phyloP scores from a whole-genome alignment of 1,140 invertebrate species.

The Aphaenogaster ashmeadi region DNA sequence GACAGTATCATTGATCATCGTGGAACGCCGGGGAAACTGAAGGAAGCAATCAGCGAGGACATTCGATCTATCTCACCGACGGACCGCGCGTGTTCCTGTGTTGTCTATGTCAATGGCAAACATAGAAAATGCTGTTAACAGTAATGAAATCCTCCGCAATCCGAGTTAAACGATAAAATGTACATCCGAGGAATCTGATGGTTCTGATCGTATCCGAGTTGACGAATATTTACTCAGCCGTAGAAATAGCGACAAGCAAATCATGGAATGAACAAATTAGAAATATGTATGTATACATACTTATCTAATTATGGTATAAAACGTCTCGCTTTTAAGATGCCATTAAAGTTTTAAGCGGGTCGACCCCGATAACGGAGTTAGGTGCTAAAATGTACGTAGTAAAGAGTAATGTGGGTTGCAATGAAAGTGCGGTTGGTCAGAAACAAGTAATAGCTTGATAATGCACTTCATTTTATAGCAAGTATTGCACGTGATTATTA shows the following conservation, averaged over 20 bases:
- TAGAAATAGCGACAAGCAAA: background rate
- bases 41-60: constrained; percentile 73
- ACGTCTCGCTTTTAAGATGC: constrained; percentile 32
- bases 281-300: constrained; percentile 1
- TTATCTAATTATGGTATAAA: constrained; percentile 41
- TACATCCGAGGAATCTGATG: constrained; percentile 29
- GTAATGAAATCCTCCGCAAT: constrained; percentile 64
- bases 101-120: constrained; percentile 61
- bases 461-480: constrained; percentile 8
- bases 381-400: constrained; percentile 14
- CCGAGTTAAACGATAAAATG: constrained; percentile 58
- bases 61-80: constrained; percentile 69
- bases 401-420: constrained; percentile 25
- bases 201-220: background rate
- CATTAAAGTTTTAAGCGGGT: constrained; percentile 46
- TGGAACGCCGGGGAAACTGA: constrained; percentile 36
- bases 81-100: constrained; percentile 43
- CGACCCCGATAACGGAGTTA: background rate
- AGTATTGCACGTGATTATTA: background rate
- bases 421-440: constrained; percentile 6
- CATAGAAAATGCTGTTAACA: constrained; percentile 68
- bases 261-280: background rate
- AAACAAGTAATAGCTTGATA: constrained; percentile 26
- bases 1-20: constrained; percentile 75
- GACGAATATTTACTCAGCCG: background rate